phyloP scores from a whole-genome alignment of 2,113 vertebrate species.

The Amphiprion ocellaris region DNA sequence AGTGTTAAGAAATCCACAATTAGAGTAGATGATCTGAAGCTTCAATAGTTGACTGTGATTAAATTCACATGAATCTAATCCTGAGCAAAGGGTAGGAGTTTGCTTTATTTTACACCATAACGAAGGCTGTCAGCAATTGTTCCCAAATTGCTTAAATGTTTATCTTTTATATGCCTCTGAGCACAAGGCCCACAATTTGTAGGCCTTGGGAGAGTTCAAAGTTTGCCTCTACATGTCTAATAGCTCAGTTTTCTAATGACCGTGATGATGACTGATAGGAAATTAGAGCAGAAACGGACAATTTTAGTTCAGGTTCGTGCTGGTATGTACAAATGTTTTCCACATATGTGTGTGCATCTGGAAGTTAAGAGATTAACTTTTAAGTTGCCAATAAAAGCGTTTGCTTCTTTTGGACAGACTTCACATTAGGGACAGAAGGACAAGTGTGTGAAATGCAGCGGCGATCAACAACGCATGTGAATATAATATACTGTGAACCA shows the following conservation, averaged over 20 bases:
- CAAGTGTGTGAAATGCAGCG: neutral
- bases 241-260: neutral
- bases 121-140: constrained; percentile 28
- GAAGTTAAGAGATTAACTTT: constrained; percentile 22
- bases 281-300: constrained; percentile 8
- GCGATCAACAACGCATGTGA: too few relatives aligned
- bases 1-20: neutral
- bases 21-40: neutral
- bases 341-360: constrained; percentile 21
- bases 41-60: neutral
- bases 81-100: constrained; percentile 3
- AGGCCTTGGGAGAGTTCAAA: neutral
- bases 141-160: constrained; percentile 20
- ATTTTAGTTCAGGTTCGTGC: constrained; percentile 17
- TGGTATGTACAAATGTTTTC: constrained; percentile 46
- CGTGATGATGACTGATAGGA: constrained; percentile 13
- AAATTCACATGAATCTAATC: neutral
- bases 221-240: constrained; percentile 8
- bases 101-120: constrained; percentile 12
- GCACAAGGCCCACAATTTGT: neutral
- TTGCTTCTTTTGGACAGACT: constrained; percentile 27
- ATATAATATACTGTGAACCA: neutral
- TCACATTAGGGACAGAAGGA: neutral
- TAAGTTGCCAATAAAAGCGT: constrained; percentile 7
- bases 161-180: constrained; percentile 5